phyloP scores from a whole-genome alignment of 2,113 vertebrate species.

The Eulacestoma nigropectus region DNA sequence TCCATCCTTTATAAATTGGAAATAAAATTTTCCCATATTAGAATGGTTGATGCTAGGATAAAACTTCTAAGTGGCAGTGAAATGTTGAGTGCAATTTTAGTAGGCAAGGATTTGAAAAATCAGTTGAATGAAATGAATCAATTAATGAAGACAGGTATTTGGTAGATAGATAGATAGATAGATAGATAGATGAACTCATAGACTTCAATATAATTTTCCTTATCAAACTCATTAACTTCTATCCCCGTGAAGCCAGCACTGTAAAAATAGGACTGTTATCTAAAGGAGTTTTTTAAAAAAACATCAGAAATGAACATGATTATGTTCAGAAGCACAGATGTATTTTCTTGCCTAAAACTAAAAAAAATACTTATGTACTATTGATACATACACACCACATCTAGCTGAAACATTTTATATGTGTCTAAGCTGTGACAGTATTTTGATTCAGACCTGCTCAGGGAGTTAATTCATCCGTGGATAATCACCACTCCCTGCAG shows the following conservation, averaged over 20 bases:
- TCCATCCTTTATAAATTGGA: background rate
- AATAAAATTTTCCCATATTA: background rate
- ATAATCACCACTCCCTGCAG: background rate
- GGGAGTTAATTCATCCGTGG: background rate
- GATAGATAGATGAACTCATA: background rate
- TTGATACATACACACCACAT: background rate
- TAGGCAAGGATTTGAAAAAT: background rate
- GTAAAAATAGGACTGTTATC: background rate
- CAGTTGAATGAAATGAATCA: background rate
- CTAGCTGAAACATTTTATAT: background rate
- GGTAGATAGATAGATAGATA: no score
- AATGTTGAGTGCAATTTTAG: background rate
- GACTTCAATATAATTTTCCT: background rate
- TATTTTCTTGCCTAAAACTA: background rate
- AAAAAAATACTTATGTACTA: background rate
- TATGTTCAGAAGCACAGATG: background rate
- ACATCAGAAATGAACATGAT: background rate
- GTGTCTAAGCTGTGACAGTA: background rate
- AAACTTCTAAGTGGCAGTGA: background rate
- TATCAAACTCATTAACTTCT: background rate
- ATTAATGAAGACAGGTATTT: background rate
- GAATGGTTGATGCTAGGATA: background rate
- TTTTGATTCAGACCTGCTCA: background rate
- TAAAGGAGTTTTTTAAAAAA: background rate
- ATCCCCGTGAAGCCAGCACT: background rate